Evolutionary conservation across 1,140 invertebrate species (phyloP), one percentile per base, ranked within the genome.

Genomic region (Dendroctonus valens): DNA sequence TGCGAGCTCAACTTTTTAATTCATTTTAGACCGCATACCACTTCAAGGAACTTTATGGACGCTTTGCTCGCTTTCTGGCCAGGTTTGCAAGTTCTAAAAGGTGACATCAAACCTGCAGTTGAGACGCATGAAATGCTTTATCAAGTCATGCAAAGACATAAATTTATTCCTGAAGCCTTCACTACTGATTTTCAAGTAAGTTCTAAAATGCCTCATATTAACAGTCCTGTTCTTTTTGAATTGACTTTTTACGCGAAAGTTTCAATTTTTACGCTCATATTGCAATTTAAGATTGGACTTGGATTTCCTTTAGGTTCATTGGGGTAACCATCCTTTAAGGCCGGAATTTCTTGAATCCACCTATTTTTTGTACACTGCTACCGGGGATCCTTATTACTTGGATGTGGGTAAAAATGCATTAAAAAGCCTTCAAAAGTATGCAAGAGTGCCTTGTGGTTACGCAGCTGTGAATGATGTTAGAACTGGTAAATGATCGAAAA

Each of bases 281-380:
- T 15, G 38, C 6, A 14, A 0, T 44, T 44, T 26, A 46, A 14
- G 11, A 46, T 14, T 59, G 14, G n/a, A 8, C 44, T 9, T 53
- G 12, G 26, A 51, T 26, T 42, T 52, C 26, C 14, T 53, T 9
- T 59, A 67, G 59, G 93, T 99, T 0, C 94, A 99, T 75, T 99
- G 97, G 97, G 95, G 92, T 9, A 95, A 98, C 78, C 95, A 98
- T 83, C 96, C 95, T 6, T 81, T 99, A 3, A 84, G 97, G 57
- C 97, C 97, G 6, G 97, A 99, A 80, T 99, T 99, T 80, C 81
- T 99, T 26, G 97, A 99, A 81, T 98, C 95, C 0, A 99, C 97
- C 0, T 99, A 99, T 77, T 98, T 98, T 76, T 80, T 99, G 6
- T 96, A 97, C 78, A 85, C 90, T 75, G 96, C 96, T 1, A 99